phyloP scores from a whole-genome alignment of 2,888 invertebrate genomes.

The Habrosyne pyritoides region DNA sequence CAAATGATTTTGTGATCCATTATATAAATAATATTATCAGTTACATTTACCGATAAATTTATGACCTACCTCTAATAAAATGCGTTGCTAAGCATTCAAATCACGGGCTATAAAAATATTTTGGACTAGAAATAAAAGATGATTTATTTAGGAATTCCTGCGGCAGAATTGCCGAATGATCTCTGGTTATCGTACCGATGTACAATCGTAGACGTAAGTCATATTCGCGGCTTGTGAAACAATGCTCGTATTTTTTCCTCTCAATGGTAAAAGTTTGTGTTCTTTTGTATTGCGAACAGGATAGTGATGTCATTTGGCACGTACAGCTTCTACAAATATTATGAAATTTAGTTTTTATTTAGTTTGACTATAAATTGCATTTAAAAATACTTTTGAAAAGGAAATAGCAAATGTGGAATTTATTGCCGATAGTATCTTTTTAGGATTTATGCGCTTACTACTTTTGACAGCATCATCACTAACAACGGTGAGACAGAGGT shows the following conservation, averaged over 20 bases:
- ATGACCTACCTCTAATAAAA: neutral
- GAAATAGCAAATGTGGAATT: neutral
- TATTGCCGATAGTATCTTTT: too few species aligned
- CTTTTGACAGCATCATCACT: too few species aligned
- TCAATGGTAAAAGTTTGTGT: neutral
- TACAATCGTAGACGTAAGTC: slow-evolving; percentile 8
- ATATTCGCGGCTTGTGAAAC: neutral
- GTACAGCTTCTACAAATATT: neutral
- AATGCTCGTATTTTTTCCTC: neutral
- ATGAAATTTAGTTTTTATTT: neutral
- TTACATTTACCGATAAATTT: neutral
- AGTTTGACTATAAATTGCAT: neutral
- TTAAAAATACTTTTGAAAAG: too few species aligned
- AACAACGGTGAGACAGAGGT: too few species aligned
- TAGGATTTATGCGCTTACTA: too few species aligned
- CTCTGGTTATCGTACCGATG: slow-evolving; percentile 14
- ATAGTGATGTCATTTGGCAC: neutral
- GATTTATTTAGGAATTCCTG: slow-evolving; percentile 38
- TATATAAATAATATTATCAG: too few species aligned
- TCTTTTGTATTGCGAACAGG: neutral
- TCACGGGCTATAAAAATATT: slow-evolving; percentile 13
- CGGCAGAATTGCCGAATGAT: slow-evolving; percentile 23
- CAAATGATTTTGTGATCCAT: too few species aligned
- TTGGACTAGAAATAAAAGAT: slow-evolving; percentile 27
- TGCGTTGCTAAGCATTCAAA: neutral